These are phyloP conservation scores for Eupithecia centaureata DNA, from an alignment of 2,888 invertebrate species.

Conservation along the genomic window DNA sequence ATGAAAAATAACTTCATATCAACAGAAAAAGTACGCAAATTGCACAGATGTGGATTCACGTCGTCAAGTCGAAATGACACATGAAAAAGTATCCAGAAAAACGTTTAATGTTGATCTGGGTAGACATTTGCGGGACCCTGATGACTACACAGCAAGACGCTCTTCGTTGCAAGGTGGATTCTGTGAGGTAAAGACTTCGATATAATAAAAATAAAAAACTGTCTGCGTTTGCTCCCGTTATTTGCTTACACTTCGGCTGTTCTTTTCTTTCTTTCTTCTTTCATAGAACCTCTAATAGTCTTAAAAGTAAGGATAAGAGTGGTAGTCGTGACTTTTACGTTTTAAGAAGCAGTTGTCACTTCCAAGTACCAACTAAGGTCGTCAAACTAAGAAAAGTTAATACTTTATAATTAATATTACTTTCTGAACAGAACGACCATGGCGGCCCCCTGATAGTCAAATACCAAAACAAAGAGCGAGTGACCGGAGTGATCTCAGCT, in stretches of 20 bases:
- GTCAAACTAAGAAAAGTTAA: no score
- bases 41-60: constrained; percentile 73
- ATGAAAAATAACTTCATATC: neutral
- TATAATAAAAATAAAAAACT: no score
- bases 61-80: constrained; percentile 39
- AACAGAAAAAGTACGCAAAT: constrained; percentile 75
- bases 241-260: neutral
- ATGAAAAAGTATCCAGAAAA: constrained; percentile 41
- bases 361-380: no score
- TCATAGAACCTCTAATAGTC: no score
- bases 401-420: no score
- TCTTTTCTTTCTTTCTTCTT: no score
- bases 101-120: constrained; percentile 65
- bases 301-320: no score
- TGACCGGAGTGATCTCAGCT: constrained; percentile 74
- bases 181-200: constrained; percentile 64
- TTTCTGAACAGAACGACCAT: constrained; percentile 71
- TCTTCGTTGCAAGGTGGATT: constrained; percentile 69
- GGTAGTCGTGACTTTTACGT: neutral
- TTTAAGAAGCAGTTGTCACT: neutral
- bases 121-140: constrained; percentile 69
- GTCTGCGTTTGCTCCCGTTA: neutral
- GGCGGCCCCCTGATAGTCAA: constrained; percentile 74
- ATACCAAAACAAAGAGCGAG: constrained; percentile 68
- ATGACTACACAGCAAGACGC: constrained; percentile 72